phyloP scores from a whole-genome alignment of 2,113 vertebrate species.

The Hepsetus odoe region DNA sequence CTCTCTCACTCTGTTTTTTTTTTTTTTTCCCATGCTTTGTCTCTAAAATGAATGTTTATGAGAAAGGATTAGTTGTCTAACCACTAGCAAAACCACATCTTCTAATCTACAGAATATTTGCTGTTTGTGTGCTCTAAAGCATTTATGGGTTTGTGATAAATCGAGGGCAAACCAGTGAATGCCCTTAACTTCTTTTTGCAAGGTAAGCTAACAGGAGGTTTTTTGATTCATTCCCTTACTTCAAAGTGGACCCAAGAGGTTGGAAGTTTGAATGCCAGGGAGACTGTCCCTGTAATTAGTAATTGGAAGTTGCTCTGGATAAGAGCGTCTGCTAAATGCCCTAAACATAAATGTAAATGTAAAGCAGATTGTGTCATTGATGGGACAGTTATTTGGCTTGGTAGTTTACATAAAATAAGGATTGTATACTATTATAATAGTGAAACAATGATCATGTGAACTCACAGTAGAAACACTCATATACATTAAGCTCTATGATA shows the following conservation, averaged over 20 bases:
- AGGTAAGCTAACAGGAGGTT: neutral
- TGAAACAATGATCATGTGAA: neutral
- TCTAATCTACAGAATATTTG: conserved; percentile 7
- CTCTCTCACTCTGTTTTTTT: neutral
- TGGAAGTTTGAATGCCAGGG: no score
- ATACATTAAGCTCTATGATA: neutral
- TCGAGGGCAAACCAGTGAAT: neutral
- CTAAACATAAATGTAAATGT: no score
- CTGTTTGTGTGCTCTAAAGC: neutral
- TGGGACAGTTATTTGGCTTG: neutral
- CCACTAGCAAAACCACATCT: conserved; percentile 15
- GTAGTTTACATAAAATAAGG: conserved; percentile 13
- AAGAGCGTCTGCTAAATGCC: no score
- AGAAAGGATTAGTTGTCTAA: conserved; percentile 15
- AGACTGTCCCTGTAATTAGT: no score
- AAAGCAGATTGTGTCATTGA: neutral
- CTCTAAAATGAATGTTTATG: neutral
- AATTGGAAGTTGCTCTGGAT: no score
- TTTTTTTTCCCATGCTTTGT: conserved; percentile 9
- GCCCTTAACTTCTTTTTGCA: neutral
- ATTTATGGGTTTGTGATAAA: neutral
- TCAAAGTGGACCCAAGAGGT: no score
- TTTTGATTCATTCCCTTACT: neutral
- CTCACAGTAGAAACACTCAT: neutral
- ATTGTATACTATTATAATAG: neutral